These are phyloP conservation scores for Dipodomys merriami DNA, from an alignment of 2,113 vertebrate species.

Conservation along the genomic window DNA sequence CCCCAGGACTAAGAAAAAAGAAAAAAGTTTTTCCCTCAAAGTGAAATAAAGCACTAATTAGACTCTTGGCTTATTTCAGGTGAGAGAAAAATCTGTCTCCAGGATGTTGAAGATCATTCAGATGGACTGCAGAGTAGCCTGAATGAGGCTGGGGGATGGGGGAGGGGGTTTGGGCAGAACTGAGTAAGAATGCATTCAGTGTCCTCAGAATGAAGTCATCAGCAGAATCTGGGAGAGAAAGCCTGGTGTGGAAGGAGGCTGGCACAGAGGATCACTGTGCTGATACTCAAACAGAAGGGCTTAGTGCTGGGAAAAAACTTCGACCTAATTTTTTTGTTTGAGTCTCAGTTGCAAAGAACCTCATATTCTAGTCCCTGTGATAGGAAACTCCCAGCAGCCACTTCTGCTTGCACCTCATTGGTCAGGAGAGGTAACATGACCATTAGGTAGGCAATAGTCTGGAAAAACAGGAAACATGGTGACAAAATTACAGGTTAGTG, in stretches of 20 bases:
- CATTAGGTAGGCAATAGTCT: too few species aligned
- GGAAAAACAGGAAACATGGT: neutral
- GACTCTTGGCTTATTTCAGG: neutral
- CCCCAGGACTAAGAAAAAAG: too few species aligned
- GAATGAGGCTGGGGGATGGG: neutral
- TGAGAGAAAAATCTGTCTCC: neutral
- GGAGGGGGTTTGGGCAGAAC: neutral
- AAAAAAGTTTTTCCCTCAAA: constrained; percentile 15
- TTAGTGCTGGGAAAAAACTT: neutral
- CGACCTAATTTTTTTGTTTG: neutral
- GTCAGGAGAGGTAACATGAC: neutral
- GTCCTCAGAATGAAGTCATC: neutral
- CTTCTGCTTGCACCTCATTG: neutral
- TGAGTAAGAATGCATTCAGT: neutral
- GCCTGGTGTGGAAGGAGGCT: neutral
- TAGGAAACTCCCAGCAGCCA: neutral
- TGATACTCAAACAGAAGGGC: neutral
- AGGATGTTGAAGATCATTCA: neutral
- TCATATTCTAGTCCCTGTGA: neutral
- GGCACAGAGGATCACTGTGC: neutral
- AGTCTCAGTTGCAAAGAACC: neutral
- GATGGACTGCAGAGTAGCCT: neutral
- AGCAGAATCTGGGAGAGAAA: neutral
- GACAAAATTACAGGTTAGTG: neutral
- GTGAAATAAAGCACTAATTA: neutral